Conservation (phyloP, 2,797 vertebrate species). For the Pempheris klunzingeri region DNA sequence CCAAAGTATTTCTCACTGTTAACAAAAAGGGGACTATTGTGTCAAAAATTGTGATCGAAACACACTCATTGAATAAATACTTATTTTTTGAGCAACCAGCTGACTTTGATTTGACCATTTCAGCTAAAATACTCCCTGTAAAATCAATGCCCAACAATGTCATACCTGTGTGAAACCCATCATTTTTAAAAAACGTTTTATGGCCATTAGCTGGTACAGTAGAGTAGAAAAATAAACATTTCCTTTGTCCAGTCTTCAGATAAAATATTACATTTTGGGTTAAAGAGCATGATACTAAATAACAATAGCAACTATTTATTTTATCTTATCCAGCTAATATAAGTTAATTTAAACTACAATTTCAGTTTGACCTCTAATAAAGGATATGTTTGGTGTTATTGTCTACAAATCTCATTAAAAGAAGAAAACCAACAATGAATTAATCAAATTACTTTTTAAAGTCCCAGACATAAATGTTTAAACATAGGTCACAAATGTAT, state of each 20-base stretch:
- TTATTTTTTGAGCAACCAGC: no score
- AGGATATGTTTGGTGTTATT: neutral
- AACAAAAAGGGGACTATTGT: neutral
- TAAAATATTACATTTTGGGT: neutral
- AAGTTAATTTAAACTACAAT: neutral
- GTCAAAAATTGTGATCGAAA: neutral
- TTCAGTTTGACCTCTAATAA: neutral
- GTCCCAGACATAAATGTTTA: no score
- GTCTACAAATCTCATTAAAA: constrained; percentile 2
- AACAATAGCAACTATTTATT: neutral
- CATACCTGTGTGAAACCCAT: neutral
- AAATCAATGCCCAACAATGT: neutral
- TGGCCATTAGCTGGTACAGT: neutral
- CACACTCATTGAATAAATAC: neutral
- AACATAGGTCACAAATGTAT: no score
- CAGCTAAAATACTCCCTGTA: neutral
- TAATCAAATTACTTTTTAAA: neutral
- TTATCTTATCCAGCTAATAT: neutral
- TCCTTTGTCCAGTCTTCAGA: neutral
- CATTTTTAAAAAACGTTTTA: neutral
- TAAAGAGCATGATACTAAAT: neutral
- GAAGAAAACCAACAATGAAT: neutral
- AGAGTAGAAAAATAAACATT: neutral
- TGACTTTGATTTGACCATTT: neutral
- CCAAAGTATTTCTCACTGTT: neutral